phyloP scores from a whole-genome alignment of 2,113 vertebrate species.

The Silurus asotus region DNA sequence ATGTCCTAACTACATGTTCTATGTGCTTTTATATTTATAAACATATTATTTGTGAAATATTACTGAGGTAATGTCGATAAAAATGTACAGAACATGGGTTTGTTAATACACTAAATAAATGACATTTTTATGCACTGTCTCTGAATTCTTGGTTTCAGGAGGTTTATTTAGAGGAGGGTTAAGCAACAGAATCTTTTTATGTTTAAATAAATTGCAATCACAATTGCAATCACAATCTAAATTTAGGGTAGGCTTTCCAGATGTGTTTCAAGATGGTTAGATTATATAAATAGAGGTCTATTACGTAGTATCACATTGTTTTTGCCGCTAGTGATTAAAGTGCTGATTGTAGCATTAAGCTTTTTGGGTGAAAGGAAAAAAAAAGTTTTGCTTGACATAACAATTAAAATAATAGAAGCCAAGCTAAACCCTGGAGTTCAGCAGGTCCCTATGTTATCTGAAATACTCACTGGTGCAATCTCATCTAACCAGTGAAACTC shows the following conservation, averaged over 20 bases:
- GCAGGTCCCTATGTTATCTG: background rate
- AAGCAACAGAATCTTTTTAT: background rate
- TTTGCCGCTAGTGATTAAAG: background rate
- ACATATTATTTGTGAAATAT: conserved; percentile 73
- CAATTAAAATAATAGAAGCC: conserved; percentile 39
- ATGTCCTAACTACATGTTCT: conserved; percentile 59
- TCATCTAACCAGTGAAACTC: background rate
- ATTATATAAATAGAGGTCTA: background rate
- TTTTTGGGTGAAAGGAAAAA: background rate
- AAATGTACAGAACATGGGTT: conserved; percentile 71
- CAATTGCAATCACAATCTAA: background rate
- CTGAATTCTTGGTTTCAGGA: conserved; percentile 45
- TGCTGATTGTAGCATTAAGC: background rate
- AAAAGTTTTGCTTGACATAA: conserved; percentile 28
- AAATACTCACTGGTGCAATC: conserved; percentile 21
- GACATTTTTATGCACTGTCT: conserved; percentile 76
- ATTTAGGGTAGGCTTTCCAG: background rate
- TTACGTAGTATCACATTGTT: background rate
- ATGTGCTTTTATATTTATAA: conserved; percentile 80
- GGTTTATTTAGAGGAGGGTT: background rate
- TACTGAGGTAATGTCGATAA: conserved; percentile 68
- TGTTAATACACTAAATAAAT: conserved; percentile 80
- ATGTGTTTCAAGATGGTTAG: background rate
- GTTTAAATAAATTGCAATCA: background rate
- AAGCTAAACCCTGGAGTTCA: conserved; percentile 25